Percentiles rank a stretch among this genome's conserved stretches.
Evolutionary conservation across 2,888 invertebrate species (phyloP).

Genomic region (Thereva nobilitata): DNA sequence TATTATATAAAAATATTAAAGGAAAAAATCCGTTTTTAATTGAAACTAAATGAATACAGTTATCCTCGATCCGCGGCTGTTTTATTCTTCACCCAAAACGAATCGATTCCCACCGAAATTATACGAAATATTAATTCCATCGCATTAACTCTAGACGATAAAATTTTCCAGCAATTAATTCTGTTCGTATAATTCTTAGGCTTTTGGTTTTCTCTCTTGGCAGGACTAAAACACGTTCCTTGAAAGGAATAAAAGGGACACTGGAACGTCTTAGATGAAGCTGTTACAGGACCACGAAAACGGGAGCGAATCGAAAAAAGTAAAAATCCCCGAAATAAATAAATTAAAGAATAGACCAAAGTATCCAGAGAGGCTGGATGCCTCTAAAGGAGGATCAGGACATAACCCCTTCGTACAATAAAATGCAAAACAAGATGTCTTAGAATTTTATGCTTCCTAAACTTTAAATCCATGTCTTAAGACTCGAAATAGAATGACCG

Average conservation of each 20-base stretch:
- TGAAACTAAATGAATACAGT: no score
- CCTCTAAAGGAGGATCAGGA: slow-evolving; percentile 35
- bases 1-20: no score
- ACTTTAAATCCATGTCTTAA: slow-evolving; percentile 45
- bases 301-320: slow-evolving; percentile 18
- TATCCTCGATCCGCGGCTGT: no score
- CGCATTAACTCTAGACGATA: slow-evolving; percentile 45
- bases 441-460: slow-evolving; percentile 41
- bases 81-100: no score
- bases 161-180: slow-evolving; percentile 44
- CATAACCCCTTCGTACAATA: slow-evolving; percentile 41
- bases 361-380: slow-evolving; percentile 24
- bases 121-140: slow-evolving; percentile 44
- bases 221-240: slow-evolving; percentile 9
- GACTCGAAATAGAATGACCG: slow-evolving; percentile 49
- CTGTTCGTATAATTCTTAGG: slow-evolving; percentile 28
- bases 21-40: no score
- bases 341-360: slow-evolving; percentile 39
- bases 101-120: slow-evolving; percentile 40
- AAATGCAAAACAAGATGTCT: slow-evolving; percentile 42
- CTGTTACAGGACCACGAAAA: slow-evolving; percentile 24
- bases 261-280: slow-evolving; percentile 29
- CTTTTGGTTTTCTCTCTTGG: slow-evolving; percentile 33
- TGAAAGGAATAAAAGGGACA: slow-evolving; percentile 23
- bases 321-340: slow-evolving; percentile 37